These are phyloP conservation scores for Cephalopterus ornatus DNA, from an alignment of 2,113 vertebrate genomes.

Conservation along the genomic window DNA sequence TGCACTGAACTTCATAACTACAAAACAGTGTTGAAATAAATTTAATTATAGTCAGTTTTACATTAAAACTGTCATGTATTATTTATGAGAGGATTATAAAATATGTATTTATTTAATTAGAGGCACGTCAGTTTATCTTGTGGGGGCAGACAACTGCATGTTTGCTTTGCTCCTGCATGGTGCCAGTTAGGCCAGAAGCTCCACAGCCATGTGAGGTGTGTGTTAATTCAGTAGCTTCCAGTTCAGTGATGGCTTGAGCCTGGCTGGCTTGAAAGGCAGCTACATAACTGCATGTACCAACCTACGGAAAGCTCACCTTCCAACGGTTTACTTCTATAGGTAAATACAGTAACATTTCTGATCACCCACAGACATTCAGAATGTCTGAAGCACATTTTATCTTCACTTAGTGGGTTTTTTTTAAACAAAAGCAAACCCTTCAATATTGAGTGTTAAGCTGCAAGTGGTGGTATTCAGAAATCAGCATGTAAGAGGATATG, in stretches of 20 bases:
- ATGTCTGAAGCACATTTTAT: neutral
- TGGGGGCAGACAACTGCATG: neutral
- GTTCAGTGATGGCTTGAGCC: neutral
- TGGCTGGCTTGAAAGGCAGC: neutral
- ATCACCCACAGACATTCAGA: neutral
- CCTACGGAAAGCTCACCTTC: neutral
- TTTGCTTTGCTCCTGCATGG: neutral
- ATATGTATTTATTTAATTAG: neutral
- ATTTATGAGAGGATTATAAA: neutral
- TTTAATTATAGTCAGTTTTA: neutral
- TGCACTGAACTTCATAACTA: neutral
- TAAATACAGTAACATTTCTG: neutral
- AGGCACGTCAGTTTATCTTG: neutral
- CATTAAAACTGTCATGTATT: neutral
- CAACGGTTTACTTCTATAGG: neutral
- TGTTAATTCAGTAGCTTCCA: neutral
- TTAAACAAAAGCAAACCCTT: neutral
- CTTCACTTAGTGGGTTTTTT: neutral
- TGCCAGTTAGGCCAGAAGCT: neutral
- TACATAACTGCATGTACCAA: neutral
- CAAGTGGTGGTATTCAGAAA: neutral
- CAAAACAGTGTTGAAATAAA: neutral
- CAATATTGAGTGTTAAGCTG: neutral
- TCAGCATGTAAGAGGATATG: neutral
- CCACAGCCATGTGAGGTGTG: neutral